These are phyloP conservation scores for Danaus melanippus DNA, from an alignment of 1,140 invertebrate genomes.

Conservation along the genomic window DNA sequence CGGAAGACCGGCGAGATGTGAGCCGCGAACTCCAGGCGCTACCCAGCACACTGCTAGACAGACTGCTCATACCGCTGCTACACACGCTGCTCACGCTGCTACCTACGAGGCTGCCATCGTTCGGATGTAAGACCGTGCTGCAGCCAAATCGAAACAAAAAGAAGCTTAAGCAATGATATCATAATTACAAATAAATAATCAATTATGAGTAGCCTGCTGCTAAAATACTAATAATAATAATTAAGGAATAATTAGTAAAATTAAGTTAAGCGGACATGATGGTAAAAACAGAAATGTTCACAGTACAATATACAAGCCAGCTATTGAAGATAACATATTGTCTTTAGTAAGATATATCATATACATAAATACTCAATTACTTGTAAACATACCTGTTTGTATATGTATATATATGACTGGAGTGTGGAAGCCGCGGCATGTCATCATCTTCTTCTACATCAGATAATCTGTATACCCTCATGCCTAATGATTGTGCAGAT, in stretches of 20 bases:
- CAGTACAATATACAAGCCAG: no score
- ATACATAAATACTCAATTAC: no score
- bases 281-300: no score
- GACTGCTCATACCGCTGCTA: conserved; percentile 73
- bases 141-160: conserved; percentile 13
- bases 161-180: conserved; percentile 19
- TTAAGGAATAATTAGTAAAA: no score
- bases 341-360: no score
- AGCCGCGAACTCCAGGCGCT: conserved; percentile 67
- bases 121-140: conserved; percentile 89
- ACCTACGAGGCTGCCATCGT: conserved; percentile 79
- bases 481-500: conserved; percentile 83
- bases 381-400: conserved; percentile 78
- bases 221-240: conserved; percentile 1
- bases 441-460: conserved; percentile 92
- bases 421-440: conserved; percentile 82
- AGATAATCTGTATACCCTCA: conserved; percentile 84
- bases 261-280: no score
- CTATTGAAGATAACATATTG: no score
- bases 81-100: conserved; percentile 74
- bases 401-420: conserved; percentile 87
- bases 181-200: conserved; percentile 12
- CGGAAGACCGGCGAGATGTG: conserved; percentile 76
- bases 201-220: conserved; percentile 11
- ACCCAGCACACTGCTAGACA: conserved; percentile 73